phyloP scores from a whole-genome alignment of 2,888 invertebrate genomes.

The Metellina segmentata region DNA sequence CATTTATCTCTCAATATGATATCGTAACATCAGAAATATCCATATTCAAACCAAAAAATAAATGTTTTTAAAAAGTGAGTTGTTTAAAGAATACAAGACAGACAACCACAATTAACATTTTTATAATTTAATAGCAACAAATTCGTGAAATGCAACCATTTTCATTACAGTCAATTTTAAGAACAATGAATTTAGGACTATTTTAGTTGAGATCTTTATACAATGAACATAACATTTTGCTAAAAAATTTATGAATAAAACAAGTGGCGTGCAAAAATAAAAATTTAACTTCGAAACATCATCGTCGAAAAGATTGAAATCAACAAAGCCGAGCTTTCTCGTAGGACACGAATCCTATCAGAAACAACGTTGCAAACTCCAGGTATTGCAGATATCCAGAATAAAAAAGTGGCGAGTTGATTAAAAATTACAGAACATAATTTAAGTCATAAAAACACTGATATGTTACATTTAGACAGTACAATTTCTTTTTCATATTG shows the following conservation, averaged over 20 bases:
- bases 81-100: not conserved
- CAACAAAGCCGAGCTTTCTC: not conserved
- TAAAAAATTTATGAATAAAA: not conserved
- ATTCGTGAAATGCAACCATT: slow-evolving; percentile 8
- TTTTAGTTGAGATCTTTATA: slow-evolving; percentile 17
- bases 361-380: not conserved
- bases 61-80: too few relatives aligned
- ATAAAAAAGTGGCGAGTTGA: too few relatives aligned
- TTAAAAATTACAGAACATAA: too few relatives aligned
- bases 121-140: slow-evolving; percentile 42
- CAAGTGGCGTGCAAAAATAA: not conserved
- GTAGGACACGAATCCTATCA: not conserved
- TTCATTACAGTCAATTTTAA: not conserved
- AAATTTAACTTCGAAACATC: slow-evolving; percentile 7
- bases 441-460: too few relatives aligned
- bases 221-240: not conserved
- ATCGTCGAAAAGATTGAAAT: not conserved
- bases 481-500: too few relatives aligned
- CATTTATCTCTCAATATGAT: too few relatives aligned
- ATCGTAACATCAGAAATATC: too few relatives aligned
- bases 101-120: slow-evolving; percentile 1
- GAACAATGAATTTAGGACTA: not conserved
- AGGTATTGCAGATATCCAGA: not conserved
- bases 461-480: too few relatives aligned
- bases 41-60: too few relatives aligned